phyloP scores from a whole-genome alignment of 2,888 invertebrate species.

The Trichopoda pennipes region DNA sequence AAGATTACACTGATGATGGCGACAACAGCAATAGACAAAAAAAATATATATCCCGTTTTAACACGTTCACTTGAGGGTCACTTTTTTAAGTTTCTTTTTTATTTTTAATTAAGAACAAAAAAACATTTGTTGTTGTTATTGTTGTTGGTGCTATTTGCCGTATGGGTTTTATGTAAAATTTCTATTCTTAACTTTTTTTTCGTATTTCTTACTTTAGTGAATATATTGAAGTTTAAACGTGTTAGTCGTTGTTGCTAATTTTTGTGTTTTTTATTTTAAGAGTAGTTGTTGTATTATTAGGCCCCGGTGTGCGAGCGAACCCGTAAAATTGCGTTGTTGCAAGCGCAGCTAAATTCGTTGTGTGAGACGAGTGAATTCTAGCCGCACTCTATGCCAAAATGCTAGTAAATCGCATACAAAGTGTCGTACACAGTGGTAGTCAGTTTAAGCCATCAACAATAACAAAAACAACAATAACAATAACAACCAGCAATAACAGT shows the following conservation, averaged over 20 bases:
- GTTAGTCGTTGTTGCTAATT: not conserved
- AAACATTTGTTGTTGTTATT: too few species aligned
- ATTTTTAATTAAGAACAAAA: slow-evolving; percentile 43
- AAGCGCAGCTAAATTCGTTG: slow-evolving; percentile 68
- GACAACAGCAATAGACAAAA: not conserved
- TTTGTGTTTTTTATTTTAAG: not conserved
- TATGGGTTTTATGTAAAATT: slow-evolving; percentile 42
- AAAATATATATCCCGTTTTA: slow-evolving; percentile 46
- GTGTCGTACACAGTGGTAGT: slow-evolving; percentile 45
- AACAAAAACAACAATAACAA: slow-evolving; percentile 38
- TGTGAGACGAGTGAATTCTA: slow-evolving; percentile 67
- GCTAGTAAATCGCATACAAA: slow-evolving; percentile 61
- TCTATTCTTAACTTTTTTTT: slow-evolving; percentile 24
- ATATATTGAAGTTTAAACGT: slow-evolving; percentile 45
- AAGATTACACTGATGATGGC: slow-evolving; percentile 40
- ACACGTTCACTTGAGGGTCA: slow-evolving; percentile 52
- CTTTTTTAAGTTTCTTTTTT: slow-evolving; percentile 15
- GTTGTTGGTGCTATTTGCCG: slow-evolving; percentile 51
- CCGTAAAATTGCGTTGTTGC: slow-evolving; percentile 68
- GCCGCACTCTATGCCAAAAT: slow-evolving; percentile 68
- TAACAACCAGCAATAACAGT: slow-evolving; percentile 31
- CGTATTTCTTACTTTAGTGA: slow-evolving; percentile 13
- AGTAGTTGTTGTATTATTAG: slow-evolving; percentile 47
- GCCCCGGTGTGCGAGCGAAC: slow-evolving; percentile 61
- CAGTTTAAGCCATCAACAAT: slow-evolving; percentile 28